Evolutionary conservation across 1,140 invertebrate genomes (phyloP).

Genomic region (Polypedilum pembai): DNA sequence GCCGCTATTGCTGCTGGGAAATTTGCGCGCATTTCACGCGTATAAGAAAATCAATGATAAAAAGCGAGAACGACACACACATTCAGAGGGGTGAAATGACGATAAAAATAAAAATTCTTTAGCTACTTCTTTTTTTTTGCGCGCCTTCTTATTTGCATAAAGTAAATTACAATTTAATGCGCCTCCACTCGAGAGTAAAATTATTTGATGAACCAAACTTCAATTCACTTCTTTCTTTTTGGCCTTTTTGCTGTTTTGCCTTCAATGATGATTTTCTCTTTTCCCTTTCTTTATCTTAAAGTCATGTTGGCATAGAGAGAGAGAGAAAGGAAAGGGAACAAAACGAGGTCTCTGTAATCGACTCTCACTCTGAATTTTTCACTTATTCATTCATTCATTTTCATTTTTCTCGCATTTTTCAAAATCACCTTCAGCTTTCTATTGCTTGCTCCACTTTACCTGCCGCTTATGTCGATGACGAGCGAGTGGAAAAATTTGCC

Average conservation of each 20-base stretch:
- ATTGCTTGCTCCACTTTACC: neutral
- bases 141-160: neutral
- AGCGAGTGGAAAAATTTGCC: neutral
- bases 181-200: slow-evolving; percentile 16
- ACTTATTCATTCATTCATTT: slow-evolving; percentile 19
- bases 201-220: slow-evolving; percentile 25
- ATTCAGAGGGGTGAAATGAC: neutral
- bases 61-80: neutral
- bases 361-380: slow-evolving; percentile 2
- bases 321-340: neutral
- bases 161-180: slow-evolving; percentile 28
- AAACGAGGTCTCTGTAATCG: neutral
- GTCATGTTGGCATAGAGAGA: neutral
- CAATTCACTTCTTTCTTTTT: neutral
- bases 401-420: slow-evolving; percentile 12
- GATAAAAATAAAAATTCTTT: neutral
- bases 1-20: neutral
- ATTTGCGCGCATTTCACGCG: neutral
- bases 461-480: neutral
- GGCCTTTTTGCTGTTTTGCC: neutral
- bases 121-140: neutral
- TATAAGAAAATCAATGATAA: slow-evolving; percentile 13
- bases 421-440: neutral
- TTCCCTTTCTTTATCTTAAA: neutral
- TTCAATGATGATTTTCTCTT: neutral